Percentiles rank a stretch among this genome's conserved stretches.
These are phyloP conservation scores for Chamaetylas fuelleborni DNA, from an alignment of 2,113 vertebrate species.

Conservation along the genomic window DNA sequence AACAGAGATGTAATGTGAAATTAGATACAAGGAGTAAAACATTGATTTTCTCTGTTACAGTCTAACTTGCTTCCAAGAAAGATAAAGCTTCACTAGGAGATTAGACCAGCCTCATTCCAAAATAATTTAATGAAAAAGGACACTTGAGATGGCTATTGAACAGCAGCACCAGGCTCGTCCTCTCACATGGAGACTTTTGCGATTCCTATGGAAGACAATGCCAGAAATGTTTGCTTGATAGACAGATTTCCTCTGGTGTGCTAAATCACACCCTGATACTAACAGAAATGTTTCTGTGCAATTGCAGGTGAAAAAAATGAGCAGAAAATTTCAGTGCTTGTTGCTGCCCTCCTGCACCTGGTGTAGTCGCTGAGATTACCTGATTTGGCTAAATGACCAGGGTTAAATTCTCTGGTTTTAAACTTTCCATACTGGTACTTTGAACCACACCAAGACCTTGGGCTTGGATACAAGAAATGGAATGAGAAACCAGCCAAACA, in stretches of 20 bases:
- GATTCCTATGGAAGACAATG: background rate
- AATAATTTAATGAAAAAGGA: conserved; percentile 25
- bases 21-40: conserved; percentile 34
- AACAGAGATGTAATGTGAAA: conserved; percentile 18
- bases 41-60: conserved; percentile 32
- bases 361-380: background rate
- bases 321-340: background rate
- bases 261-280: background rate
- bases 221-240: background rate
- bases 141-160: background rate
- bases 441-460: background rate
- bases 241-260: background rate
- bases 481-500: background rate
- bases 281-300: background rate
- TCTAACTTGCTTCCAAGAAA: conserved; percentile 32
- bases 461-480: background rate
- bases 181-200: background rate
- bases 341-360: background rate
- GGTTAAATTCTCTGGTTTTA: background rate
- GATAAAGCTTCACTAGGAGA: background rate
- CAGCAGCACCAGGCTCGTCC: fast-evolving
- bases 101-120: background rate
- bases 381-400: background rate
- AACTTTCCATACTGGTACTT: background rate
- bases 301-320: background rate